Evolutionary conservation across 2,113 vertebrate genomes (phyloP).

Genomic region (Bubo bubo): DNA sequence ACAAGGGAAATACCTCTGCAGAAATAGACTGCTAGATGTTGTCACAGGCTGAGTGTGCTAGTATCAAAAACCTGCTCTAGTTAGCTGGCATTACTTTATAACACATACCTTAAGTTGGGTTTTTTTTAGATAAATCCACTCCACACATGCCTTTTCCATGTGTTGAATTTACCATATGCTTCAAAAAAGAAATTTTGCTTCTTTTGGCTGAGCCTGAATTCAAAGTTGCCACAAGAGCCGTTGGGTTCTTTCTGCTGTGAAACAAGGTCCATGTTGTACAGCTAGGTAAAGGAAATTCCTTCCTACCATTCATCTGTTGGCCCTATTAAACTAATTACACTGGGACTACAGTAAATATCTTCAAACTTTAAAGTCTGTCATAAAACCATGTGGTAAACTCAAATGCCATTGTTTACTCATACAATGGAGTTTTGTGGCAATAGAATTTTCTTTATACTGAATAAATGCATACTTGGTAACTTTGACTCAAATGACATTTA

Average conservation of each 20-base stretch:
- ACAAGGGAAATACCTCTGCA: neutral
- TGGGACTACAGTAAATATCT: neutral
- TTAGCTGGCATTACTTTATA: neutral
- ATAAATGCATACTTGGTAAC: neutral
- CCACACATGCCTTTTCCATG: rapidly evolving
- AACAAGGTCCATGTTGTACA: neutral
- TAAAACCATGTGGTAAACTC: neutral
- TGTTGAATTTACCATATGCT: neutral
- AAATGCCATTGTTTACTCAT: neutral
- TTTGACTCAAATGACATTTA: neutral
- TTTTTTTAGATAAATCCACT: neutral
- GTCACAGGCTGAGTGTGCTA: rapidly evolving
- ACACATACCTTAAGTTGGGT: neutral
- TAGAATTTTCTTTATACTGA: neutral
- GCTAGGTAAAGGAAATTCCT: neutral
- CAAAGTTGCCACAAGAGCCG: neutral
- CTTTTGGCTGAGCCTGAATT: neutral
- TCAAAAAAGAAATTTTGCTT: neutral
- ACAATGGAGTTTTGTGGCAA: neutral
- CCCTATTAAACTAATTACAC: neutral
- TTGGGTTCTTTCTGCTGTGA: neutral
- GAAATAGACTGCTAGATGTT: neutral
- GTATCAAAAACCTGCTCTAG: neutral
- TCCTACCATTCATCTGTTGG: neutral
- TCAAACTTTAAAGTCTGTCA: neutral